phyloP scores from a whole-genome alignment of 2,113 vertebrate species.

The Sterrhoptilus dennistouni region DNA sequence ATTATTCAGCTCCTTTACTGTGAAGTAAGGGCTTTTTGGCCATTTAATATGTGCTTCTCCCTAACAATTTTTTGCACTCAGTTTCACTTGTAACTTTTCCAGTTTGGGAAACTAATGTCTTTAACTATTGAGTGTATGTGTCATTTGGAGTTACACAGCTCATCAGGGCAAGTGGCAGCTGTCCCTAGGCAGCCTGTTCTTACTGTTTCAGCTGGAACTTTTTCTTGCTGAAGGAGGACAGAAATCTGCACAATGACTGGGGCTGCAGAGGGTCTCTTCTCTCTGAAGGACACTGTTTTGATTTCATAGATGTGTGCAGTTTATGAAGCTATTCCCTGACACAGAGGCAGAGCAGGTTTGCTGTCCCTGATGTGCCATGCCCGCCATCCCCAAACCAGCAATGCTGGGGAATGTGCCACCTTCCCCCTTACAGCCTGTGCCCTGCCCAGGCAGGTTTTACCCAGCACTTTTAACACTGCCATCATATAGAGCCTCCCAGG shows the following conservation, averaged over 20 bases:
- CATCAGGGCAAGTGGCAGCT: not conserved
- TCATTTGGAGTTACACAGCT: not conserved
- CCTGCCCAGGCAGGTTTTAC: not conserved
- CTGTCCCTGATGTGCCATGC: not conserved
- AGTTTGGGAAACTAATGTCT: not conserved
- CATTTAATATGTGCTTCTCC: not conserved
- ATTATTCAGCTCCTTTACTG: not conserved
- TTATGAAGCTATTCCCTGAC: not conserved
- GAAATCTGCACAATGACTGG: fast-evolving
- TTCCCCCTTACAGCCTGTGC: not conserved
- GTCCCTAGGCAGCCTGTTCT: not conserved
- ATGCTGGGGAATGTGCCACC: fast-evolving
- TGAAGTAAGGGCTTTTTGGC: not conserved
- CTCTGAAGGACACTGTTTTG: fast-evolving
- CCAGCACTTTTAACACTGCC: not conserved
- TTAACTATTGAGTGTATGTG: not conserved
- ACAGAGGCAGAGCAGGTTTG: not conserved
- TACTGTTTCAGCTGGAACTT: not conserved
- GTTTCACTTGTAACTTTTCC: not conserved
- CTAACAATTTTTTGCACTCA: not conserved
- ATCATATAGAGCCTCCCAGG: not conserved
- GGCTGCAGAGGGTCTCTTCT: not conserved
- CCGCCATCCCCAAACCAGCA: fast-evolving
- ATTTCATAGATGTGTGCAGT: not conserved
- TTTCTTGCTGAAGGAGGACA: not conserved